Base-by-base conservation (phyloP, 2,113 vertebrate genomes). In the Chlamydotis undulata region DNA sequence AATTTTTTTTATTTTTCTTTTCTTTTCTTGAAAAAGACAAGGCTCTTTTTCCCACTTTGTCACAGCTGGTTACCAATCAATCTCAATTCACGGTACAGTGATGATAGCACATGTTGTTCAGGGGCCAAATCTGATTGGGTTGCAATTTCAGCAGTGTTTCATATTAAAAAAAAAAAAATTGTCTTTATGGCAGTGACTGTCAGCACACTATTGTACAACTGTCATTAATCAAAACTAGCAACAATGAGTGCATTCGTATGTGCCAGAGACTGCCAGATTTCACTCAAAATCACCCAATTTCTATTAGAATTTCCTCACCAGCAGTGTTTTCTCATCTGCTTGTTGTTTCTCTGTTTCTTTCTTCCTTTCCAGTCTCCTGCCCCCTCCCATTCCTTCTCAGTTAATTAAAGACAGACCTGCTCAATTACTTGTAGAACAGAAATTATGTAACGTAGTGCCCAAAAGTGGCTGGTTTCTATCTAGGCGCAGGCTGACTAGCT, bases 11-110 rank as follows among this genome's bases (percentile, higher is more conserved):
- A 91, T 87, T 95, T 96, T 90, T 94, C 63, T 93, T 90, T 96
- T 93, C 55, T 88, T 89, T 87, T 67, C 89, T 94, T 89, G 76
- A 88, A 80, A 97, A 96, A 96, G 50, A 79, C 94, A 94, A 91
- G 95, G 91, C 87, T 96, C 77, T 97, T 97, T 97, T 92, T 87
- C 91, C 96, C 93, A 98, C 96, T 98, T 98, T 98, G 97, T 98
- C 97, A 97, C 97, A 98, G 98, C 98, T 98, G 98, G 97, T 98
- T 97, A 97, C 97, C 98, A 97, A 97, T 98, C 97, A 98, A 98
- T 98, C 98, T 98, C 98, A 97, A 98, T 98, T 98, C 97, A 98
- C 35, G 89, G 96, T 97, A 97, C 97, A 96, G 97, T 98, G 98
- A 98, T 98, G 98, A 98, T 97, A 97, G 97, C 94, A 94, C 97